A percentile compares a stretch with the other conserved stretches of the same genome.
Conservation (phyloP, 2,113 vertebrate species). For the Neolamprologus variostigma region DNA sequence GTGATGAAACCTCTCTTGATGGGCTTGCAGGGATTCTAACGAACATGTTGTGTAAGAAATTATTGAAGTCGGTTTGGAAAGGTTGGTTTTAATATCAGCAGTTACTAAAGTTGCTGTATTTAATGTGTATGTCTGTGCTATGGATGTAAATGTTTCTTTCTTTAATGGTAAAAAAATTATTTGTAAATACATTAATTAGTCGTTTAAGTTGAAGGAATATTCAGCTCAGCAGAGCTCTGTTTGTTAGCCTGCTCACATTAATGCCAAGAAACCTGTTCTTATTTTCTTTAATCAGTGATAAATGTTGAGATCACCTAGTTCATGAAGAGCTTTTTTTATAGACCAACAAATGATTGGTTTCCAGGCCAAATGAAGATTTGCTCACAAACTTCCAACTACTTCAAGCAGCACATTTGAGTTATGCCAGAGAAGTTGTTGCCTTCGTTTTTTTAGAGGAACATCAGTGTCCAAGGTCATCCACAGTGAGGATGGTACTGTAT, state of each 20-base stretch:
- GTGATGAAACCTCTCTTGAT: not conserved
- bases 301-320: not conserved
- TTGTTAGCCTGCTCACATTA: not conserved
- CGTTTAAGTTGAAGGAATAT: not conserved
- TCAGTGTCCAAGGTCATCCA: not conserved
- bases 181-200: not conserved
- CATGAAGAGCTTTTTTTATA: not conserved
- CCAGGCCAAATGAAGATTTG: not conserved
- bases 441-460: not conserved
- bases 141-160: not conserved
- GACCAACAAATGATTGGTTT: not conserved
- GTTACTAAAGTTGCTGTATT: not conserved
- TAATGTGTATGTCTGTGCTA: not conserved
- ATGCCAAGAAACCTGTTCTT: not conserved
- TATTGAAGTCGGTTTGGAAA: not conserved
- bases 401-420: not conserved
- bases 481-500: not conserved
- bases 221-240: not conserved
- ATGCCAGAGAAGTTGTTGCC: not conserved
- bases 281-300: not conserved
- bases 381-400: not conserved
- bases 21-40: not conserved
- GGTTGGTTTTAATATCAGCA: not conserved
- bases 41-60: fast-evolving
- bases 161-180: not conserved